Evolutionary conservation across 2,888 invertebrate species (phyloP).

Genomic region (Timema podura): DNA sequence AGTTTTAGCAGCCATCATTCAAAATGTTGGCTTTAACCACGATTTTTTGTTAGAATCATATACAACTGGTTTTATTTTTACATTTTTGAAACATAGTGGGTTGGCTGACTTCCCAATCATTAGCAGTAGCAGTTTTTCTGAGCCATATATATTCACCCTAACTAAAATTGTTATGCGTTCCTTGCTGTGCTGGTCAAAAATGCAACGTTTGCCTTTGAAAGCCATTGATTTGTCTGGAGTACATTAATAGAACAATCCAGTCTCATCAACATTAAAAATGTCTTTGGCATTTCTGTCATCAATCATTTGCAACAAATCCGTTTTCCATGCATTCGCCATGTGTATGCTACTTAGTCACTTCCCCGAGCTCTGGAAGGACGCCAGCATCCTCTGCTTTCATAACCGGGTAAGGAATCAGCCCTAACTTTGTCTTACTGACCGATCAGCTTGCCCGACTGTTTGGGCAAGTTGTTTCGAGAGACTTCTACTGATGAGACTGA

Average conservation of each 20-base stretch:
- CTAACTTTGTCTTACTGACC: too few species aligned
- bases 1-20: conserved; percentile 2
- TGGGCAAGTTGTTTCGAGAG: too few species aligned
- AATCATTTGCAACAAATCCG: conserved; percentile 7
- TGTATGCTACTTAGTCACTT: too few species aligned
- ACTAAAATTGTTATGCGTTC: not conserved
- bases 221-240: conserved; percentile 5
- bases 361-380: too few species aligned
- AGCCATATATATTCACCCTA: not conserved
- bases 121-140: conserved; percentile 6
- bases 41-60: not conserved
- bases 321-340: not conserved
- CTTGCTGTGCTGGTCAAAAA: not conserved
- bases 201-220: not conserved
- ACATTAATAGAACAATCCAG: not conserved
- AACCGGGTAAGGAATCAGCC: too few species aligned
- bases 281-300: not conserved
- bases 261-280: not conserved
- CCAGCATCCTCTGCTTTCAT: too few species aligned
- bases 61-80: conserved; percentile 4
- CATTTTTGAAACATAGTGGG: not conserved
- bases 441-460: too few species aligned
- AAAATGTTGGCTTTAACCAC: not conserved
- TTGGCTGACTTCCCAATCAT: not conserved
- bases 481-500: too few species aligned